A percentile compares a stretch with the other conserved stretches of the same genome.
Conservation (phyloP, 2,888 invertebrate genomes). For the Phortica okadai region DNA sequence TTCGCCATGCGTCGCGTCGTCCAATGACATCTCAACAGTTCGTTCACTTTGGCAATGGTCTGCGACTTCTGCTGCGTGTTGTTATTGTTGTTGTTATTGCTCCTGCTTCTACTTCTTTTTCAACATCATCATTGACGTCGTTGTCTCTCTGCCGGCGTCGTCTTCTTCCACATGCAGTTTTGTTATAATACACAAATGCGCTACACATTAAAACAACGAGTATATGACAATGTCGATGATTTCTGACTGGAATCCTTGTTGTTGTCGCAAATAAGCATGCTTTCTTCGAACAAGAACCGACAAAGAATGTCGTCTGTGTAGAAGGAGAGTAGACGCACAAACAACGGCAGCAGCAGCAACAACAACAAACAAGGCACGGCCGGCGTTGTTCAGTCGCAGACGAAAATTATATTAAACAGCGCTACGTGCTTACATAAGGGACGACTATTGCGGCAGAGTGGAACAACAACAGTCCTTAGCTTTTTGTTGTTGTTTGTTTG, state of each 20-base stretch:
- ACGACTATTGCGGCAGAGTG: background rate
- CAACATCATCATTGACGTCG: background rate
- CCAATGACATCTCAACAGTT: conserved; percentile 67
- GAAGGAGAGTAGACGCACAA: background rate
- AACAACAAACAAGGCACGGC: background rate
- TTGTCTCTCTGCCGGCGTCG: too few species aligned
- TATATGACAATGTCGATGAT: background rate
- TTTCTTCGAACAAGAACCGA: background rate
- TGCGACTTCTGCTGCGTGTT: conserved; percentile 39
- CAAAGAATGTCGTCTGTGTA: background rate
- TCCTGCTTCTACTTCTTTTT: conserved; percentile 2
- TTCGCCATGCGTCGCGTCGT: conserved; percentile 59
- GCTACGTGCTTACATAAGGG: conserved; percentile 46
- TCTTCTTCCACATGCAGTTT: conserved; percentile 28
- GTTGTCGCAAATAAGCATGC: conserved; percentile 3
- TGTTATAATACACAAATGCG: conserved; percentile 22
- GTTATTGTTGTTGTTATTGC: background rate
- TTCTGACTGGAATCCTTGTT: background rate
- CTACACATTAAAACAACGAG: background rate
- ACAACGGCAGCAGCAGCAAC: background rate
- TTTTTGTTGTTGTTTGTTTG: conserved; percentile 15
- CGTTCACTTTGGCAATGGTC: conserved; percentile 52
- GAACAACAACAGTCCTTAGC: conserved; percentile 17
- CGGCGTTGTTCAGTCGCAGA: conserved; percentile 35
- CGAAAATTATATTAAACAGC: conserved; percentile 49